These are phyloP conservation scores for Gouania willdenowi DNA, from an alignment of 2,797 vertebrate species.

Conservation along the genomic window DNA sequence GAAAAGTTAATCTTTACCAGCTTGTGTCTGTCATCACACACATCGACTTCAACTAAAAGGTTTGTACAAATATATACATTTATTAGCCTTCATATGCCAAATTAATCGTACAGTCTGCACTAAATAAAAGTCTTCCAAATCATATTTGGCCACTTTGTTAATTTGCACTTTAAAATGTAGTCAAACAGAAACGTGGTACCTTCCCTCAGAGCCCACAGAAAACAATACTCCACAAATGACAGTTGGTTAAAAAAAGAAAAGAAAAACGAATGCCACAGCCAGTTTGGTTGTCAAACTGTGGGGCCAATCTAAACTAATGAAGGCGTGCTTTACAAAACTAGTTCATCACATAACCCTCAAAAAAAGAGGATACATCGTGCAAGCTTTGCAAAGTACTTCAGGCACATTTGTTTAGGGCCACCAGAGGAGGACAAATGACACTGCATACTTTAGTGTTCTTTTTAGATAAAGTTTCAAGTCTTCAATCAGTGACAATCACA, in stretches of 20 bases:
- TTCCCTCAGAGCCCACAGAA: too few species aligned
- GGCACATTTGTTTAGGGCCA: constrained; percentile 71
- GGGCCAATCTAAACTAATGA: too few species aligned
- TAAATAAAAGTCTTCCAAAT: constrained; percentile 44
- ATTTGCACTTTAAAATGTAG: constrained; percentile 55
- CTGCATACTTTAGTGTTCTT: too few species aligned
- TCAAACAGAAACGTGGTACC: too few species aligned
- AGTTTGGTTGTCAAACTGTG: too few species aligned
- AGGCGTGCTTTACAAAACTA: constrained; percentile 44
- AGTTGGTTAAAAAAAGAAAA: too few species aligned
- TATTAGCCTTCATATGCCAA: constrained; percentile 79
- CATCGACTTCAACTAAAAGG: constrained; percentile 86
- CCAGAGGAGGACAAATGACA: too few species aligned
- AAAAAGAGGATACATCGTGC: constrained; percentile 42
- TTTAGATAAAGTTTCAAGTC: too few species aligned
- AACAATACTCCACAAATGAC: too few species aligned
- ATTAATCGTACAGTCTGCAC: constrained; percentile 59
- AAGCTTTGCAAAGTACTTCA: constrained; percentile 52
- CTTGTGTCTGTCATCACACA: constrained; percentile 86
- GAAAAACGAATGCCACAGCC: too few species aligned
- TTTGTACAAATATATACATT: constrained; percentile 92
- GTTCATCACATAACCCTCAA: constrained; percentile 31
- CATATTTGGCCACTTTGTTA: constrained; percentile 54
- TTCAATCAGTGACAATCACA: too few species aligned
- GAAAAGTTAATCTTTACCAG: constrained; percentile 89